Conservation (phyloP, 2,113 vertebrate species). For the Ciconia boyciana region DNA sequence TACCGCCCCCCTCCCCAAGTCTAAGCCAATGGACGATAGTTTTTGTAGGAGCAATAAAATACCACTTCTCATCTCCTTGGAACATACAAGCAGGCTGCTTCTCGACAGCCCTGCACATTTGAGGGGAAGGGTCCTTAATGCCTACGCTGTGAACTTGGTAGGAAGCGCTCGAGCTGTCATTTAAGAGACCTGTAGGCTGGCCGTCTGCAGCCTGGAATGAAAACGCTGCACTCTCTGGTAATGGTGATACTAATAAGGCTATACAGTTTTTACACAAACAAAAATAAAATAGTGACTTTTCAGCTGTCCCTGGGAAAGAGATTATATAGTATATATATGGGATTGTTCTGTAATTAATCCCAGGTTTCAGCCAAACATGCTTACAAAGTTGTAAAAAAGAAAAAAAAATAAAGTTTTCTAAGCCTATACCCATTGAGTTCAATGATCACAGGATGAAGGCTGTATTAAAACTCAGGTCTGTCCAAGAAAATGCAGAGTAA, state of each 20-base stretch:
- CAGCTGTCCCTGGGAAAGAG: conserved; percentile 19
- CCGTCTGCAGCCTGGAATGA: not conserved
- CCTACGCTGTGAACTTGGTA: not conserved
- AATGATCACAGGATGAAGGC: not conserved
- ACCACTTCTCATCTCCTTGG: not conserved
- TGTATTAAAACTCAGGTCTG: not conserved
- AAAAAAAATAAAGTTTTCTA: not conserved
- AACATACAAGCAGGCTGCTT: not conserved
- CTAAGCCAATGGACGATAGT: not conserved
- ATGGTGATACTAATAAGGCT: not conserved
- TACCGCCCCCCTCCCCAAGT: not conserved
- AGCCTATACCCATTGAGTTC: not conserved
- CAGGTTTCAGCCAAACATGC: conserved; percentile 28
- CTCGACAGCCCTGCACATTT: not conserved
- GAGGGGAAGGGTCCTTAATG: not conserved
- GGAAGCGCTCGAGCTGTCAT: not conserved
- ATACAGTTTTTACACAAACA: conserved; percentile 33
- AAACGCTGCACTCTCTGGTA: not conserved
- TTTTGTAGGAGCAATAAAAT: not conserved
- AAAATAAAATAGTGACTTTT: conserved; percentile 17
- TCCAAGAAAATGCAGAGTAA: not conserved
- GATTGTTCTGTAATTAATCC: conserved; percentile 1
- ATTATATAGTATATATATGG: not conserved
- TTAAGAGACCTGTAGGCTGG: not conserved
- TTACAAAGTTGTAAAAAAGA: conserved; percentile 26